Evolutionary conservation across 2,113 vertebrate genomes (phyloP), one percentile per base, ranked within the genome.

Genomic region (Grantiella picta): DNA sequence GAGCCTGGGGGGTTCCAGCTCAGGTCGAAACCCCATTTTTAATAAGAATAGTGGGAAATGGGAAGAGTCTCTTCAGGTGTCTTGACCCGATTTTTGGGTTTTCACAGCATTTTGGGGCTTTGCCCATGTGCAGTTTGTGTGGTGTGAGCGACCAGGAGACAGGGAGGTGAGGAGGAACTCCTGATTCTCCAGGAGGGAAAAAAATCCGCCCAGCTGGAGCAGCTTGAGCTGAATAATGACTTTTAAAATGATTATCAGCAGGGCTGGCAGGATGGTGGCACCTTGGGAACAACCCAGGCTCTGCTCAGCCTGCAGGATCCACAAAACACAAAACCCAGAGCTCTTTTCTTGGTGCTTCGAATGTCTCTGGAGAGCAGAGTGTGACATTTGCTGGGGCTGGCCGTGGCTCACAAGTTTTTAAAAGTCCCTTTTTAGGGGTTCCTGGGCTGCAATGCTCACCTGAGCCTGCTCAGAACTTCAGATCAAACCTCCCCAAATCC

Each of bases 91-190:
- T 31, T 82, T 78, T 19, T 35, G 21, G 47, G 38, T 31, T 84
- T 89, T 52, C 12, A 3, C 4, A 21, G 64, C 3, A 13, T 38
- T 86, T 82, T 11, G 35, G 91, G 50, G 35, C 27, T 10, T 31
- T 52, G 65, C 9, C 11, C 1, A 0, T 7, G 38, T 17, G 29
- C 17, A 18, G 1, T 45, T 21, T 2, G 6, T 4, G 33, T 25
- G 28, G 15, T 14, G 35, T 4, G 28, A 17, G 33, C 7, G 23
- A 16, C 0, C 3, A 5, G 38, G 60, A 33, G 42, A 13, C n/a
- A 21, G 70, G 40, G 33, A n/a, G 65, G 45, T 38, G 47, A 47
- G 54, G 28, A 66, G 28, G 9, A 44, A 7, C 38, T 66, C 38
- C 77, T 75, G 73, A 13, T 84, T 35, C 23, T 50, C 69, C 77